phyloP scores from a whole-genome alignment of 37 sponge, comb jelly and placozoan genomes.

The Halichondria panicea region DNA sequence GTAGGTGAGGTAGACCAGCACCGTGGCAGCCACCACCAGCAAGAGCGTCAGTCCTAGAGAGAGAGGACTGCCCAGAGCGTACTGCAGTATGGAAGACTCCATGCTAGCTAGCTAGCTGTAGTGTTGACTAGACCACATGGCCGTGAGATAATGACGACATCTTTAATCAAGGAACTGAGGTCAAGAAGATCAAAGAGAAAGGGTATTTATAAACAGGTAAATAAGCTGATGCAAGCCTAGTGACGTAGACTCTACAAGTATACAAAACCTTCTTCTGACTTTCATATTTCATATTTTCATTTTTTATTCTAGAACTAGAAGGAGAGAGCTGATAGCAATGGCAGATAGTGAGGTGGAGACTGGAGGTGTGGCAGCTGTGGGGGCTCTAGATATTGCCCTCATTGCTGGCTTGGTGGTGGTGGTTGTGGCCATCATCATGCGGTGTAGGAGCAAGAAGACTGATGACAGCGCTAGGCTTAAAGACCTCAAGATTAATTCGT shows the following conservation, averaged over 20 bases:
- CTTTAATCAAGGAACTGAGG: too few species aligned
- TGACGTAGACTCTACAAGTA: too few species aligned
- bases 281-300: too few species aligned
- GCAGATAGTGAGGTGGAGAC: neutral
- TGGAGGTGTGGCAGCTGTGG: constrained; percentile 3
- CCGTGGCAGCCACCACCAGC: neutral
- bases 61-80: neutral
- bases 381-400: constrained; percentile 52
- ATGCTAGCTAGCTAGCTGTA: too few species aligned
- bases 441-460: constrained; percentile 24
- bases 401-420: constrained; percentile 26
- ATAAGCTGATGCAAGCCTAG: too few species aligned
- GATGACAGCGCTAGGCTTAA: constrained; percentile 7
- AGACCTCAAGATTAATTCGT: constrained; percentile 16
- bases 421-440: constrained; percentile 24
- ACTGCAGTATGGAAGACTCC: constrained; percentile 3
- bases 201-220: too few species aligned
- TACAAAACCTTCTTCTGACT: too few species aligned
- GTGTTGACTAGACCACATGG: too few species aligned
- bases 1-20: neutral
- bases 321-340: neutral
- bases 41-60: neutral
- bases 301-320: too few species aligned
- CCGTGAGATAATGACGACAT: too few species aligned
- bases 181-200: too few species aligned